Evolutionary conservation across 2,797 vertebrate species (phyloP).

Genomic region (Cryptoblepharus egeriae): DNA sequence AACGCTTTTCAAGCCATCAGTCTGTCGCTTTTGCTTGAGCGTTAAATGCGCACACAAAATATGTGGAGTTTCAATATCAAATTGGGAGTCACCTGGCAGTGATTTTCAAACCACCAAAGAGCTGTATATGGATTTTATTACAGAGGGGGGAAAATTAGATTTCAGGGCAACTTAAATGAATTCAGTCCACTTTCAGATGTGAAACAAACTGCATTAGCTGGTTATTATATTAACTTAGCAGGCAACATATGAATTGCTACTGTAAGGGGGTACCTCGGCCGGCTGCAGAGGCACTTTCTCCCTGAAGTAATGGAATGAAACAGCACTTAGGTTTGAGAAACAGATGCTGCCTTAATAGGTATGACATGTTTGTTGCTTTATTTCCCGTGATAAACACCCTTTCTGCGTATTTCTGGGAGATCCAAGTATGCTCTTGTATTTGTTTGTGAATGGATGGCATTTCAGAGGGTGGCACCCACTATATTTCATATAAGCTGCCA

Average conservation of each 20-base stretch:
- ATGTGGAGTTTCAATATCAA: conserved; percentile 36
- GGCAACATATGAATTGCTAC: conserved; percentile 55
- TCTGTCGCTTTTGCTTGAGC: conserved; percentile 34
- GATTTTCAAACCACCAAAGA: conserved; percentile 46
- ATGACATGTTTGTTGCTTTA: conserved; percentile 38
- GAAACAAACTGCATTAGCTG: conserved; percentile 54
- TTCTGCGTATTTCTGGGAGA: conserved; percentile 10
- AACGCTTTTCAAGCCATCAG: conserved; percentile 10
- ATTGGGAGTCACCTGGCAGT: conserved; percentile 21
- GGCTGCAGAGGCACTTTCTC: conserved; percentile 42
- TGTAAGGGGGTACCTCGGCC: conserved; percentile 40
- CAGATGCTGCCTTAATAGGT: conserved; percentile 44
- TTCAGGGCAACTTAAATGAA: conserved; percentile 65
- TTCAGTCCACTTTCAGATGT: conserved; percentile 53
- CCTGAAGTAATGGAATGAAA: conserved; percentile 18
- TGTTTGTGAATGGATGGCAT: conserved; percentile 28
- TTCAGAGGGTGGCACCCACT: conserved; percentile 22
- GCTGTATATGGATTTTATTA: conserved; percentile 33
- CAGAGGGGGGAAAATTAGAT: conserved; percentile 38
- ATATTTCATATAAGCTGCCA: conserved; percentile 30
- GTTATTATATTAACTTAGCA: conserved; percentile 61
- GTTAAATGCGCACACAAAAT: conserved; percentile 29
- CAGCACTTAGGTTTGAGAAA: conserved; percentile 23
- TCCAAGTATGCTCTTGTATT: conserved; percentile 33
- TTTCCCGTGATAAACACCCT: conserved; percentile 30